These are phyloP conservation scores for Camponotus fellah DNA, from an alignment of 2,888 invertebrate genomes.

Conservation along the genomic window DNA sequence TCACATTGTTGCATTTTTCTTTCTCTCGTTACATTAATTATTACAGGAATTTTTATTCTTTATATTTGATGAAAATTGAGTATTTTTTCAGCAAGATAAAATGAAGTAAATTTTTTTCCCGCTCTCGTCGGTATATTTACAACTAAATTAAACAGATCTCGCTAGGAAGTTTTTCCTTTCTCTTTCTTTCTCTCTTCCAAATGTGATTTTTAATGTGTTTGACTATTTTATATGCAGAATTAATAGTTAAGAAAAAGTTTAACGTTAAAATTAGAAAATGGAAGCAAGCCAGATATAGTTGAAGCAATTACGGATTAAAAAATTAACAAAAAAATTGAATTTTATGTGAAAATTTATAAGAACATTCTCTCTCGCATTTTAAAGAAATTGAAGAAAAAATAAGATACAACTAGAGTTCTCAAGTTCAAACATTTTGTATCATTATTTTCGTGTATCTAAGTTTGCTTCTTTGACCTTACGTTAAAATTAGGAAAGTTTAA, in stretches of 20 bases:
- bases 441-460: slow-evolving; percentile 61
- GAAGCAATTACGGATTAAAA: background rate
- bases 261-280: background rate
- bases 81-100: background rate
- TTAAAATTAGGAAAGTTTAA: slow-evolving; percentile 70
- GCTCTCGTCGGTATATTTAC: background rate
- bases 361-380: background rate
- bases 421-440: slow-evolving; percentile 55
- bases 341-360: slow-evolving; percentile 1
- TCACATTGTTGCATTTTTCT: background rate
- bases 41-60: background rate
- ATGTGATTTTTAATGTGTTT: background rate
- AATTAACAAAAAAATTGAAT: background rate
- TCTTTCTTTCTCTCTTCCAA: background rate
- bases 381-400: background rate
- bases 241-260: background rate
- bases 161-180: background rate
- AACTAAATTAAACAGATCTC: slow-evolving; percentile 1
- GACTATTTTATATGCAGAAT: background rate
- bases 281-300: background rate
- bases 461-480: slow-evolving; percentile 47
- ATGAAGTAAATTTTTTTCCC: background rate
- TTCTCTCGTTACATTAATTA: background rate
- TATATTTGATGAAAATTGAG: background rate
- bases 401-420: slow-evolving; percentile 19